Evolutionary conservation across 2,888 invertebrate genomes (phyloP), one percentile per base, ranked within the genome.

Genomic region (Craniophora ligustri): DNA sequence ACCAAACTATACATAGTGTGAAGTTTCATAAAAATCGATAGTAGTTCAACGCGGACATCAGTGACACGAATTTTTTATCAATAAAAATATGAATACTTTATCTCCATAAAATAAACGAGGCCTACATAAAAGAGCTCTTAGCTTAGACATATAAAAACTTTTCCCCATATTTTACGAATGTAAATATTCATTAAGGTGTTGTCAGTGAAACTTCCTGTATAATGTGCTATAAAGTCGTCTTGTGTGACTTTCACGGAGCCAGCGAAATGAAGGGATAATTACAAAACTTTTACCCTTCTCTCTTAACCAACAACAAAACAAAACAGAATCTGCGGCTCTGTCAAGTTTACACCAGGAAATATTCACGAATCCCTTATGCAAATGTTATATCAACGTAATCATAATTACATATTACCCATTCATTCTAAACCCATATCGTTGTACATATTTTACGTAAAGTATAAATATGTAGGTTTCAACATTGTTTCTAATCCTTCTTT

Each of bases 231-330:
- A 26, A 23, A 42, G 45, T 39, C 35, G 41, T 35, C 30, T 57
- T 66, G 57, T 61, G 42, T 62, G 62, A 63, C 63, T 70, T 64
- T 56, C 55, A 23, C 21, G 21, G 55, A 67, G 56, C 64, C 56
- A 55, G 54, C 31, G 32, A 44, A 28, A 59, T 49, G 58, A 48
- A 54, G 38, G 41, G 36, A 49, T 80, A 74, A 80, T 80, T 75
- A 68, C 57, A 30, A 73, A 81, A 79, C 72, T 81, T 80, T 63
- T 42, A 34, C 30, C 45, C 40, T 21, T 39, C 51, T 48, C 26
- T 38, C 46, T 57, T 45, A 28, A 30, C 26, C 26, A 47, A 46
- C 39, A 48, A 46, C 42, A 18, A 28, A 55, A n/a, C n/a, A n/a
- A n/a, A n/a, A n/a, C n/a, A 65, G 63, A 57, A 51, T 46, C 26